phyloP scores from a whole-genome alignment of 2,888 invertebrate species.

The Punctoribates punctum region DNA sequence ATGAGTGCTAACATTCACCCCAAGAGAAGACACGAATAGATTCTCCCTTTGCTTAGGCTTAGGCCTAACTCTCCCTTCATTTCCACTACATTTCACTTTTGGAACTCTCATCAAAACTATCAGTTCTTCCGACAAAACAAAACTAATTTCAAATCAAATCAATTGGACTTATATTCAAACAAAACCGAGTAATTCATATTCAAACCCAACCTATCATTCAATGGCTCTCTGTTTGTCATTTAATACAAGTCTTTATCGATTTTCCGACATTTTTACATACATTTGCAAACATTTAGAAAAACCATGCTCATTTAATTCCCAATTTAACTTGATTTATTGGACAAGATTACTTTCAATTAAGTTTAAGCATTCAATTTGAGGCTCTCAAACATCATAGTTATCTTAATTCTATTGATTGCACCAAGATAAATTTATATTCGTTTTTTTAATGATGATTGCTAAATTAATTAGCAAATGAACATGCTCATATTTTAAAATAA shows the following conservation, averaged over 20 bases:
- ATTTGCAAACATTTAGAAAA: not conserved
- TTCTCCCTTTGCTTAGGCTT: conserved; percentile 29
- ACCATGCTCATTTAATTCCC: not conserved
- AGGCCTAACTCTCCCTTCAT: not conserved
- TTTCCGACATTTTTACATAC: conserved; percentile 1
- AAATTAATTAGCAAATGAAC: too few species aligned
- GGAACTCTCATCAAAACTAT: not conserved
- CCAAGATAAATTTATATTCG: too few species aligned
- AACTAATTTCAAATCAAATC: too few species aligned
- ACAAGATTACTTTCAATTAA: too few species aligned
- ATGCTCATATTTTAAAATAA: too few species aligned
- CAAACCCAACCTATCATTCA: not conserved
- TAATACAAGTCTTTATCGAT: not conserved
- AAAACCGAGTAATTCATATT: not conserved
- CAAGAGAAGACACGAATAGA: conserved; percentile 22
- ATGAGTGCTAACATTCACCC: not conserved
- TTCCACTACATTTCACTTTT: not conserved
- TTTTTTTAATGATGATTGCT: too few species aligned
- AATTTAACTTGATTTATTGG: not conserved
- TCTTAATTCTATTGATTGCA: too few species aligned
- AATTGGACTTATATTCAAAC: too few species aligned
- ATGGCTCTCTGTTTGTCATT: not conserved
- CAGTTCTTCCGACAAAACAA: not conserved
- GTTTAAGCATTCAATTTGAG: too few species aligned
- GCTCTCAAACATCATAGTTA: too few species aligned